phyloP scores from a whole-genome alignment of 2,888 invertebrate genomes.

The Nomada lathburiana region DNA sequence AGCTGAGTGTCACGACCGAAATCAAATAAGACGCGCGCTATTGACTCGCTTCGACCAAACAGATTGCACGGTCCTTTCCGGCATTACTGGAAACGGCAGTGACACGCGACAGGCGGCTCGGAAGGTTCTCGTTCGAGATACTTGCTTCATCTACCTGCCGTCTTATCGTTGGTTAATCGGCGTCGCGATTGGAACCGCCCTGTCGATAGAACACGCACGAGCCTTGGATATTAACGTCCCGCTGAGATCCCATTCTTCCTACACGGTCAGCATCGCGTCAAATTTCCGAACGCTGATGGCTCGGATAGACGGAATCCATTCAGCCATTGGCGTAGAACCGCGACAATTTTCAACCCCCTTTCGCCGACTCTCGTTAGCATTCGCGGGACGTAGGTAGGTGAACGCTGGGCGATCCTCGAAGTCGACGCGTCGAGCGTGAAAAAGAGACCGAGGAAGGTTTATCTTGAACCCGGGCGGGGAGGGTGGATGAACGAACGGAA shows the following conservation, averaged over 20 bases:
- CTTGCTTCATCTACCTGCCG: conserved; percentile 24
- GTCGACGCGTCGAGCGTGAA: too few relatives aligned
- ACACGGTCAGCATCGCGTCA: conserved; percentile 40
- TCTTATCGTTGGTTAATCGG: conserved; percentile 60
- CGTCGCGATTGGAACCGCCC: conserved; percentile 38
- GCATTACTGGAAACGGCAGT: conserved; percentile 30
- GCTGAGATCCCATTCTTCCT: conserved; percentile 64
- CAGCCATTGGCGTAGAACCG: conserved; percentile 50
- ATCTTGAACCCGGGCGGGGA: too few relatives aligned
- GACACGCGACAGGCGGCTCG: background rate
- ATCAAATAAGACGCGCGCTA: conserved; percentile 28
- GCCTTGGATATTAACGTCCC: conserved; percentile 66
- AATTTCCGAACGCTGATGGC: conserved; percentile 40
- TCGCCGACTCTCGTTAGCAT: background rate
- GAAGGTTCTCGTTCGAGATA: conserved; percentile 15
- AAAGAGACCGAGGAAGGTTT: too few relatives aligned
- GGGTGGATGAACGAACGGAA: conserved; percentile 25
- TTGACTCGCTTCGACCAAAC: conserved; percentile 35
- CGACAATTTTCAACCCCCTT: conserved; percentile 16
- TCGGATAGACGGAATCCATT: conserved; percentile 33
- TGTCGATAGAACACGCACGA: conserved; percentile 50
- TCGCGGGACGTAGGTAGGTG: background rate
- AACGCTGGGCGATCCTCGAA: too few relatives aligned
- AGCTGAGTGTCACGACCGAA: conserved; percentile 5
- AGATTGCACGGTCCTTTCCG: conserved; percentile 34